These are phyloP conservation scores for Bursaphelenchus okinawaensis DNA, from an alignment of 2,888 invertebrate genomes.

Conservation along the genomic window DNA sequence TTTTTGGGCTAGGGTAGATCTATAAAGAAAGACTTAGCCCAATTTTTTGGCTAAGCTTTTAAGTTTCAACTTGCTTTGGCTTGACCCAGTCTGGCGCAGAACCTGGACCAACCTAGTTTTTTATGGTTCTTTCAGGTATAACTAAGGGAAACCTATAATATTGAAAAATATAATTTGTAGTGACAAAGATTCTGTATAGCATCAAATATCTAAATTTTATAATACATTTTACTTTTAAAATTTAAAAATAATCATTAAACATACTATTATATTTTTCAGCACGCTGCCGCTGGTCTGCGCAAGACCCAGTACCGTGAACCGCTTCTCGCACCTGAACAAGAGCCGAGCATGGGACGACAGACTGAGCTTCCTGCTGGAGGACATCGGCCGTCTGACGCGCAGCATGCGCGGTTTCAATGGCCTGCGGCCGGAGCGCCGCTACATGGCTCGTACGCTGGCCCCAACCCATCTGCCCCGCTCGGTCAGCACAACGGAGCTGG, in stretches of 20 bases:
- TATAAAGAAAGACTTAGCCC: too few relatives aligned
- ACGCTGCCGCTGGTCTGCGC: constrained; percentile 57
- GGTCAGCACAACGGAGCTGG: constrained; percentile 47
- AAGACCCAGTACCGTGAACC: constrained; percentile 54
- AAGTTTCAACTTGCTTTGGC: too few relatives aligned
- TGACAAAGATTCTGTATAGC: too few relatives aligned
- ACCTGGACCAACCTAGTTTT: too few relatives aligned
- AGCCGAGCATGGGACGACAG: constrained; percentile 47
- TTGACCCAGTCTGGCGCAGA: too few relatives aligned
- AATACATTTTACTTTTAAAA: not conserved
- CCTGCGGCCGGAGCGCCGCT: constrained; percentile 50
- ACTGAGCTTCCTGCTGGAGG: constrained; percentile 50
- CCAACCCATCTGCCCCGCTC: constrained; percentile 47
- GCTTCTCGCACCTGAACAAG: constrained; percentile 38
- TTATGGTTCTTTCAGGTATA: too few relatives aligned
- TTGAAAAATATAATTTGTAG: too few relatives aligned
- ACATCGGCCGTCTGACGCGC: constrained; percentile 53
- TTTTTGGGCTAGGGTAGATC: too few relatives aligned
- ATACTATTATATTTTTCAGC: constrained; percentile 31
- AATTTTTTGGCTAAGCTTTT: too few relatives aligned
- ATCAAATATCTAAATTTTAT: too few relatives aligned
- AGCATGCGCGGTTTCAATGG: constrained; percentile 39
- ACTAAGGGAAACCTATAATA: too few relatives aligned
- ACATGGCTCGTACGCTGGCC: constrained; percentile 48
- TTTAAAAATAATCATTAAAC: constrained; percentile 1